Base-by-base conservation (phyloP, 2,113 vertebrate species). In the Romanogobio albipinnatus region DNA sequence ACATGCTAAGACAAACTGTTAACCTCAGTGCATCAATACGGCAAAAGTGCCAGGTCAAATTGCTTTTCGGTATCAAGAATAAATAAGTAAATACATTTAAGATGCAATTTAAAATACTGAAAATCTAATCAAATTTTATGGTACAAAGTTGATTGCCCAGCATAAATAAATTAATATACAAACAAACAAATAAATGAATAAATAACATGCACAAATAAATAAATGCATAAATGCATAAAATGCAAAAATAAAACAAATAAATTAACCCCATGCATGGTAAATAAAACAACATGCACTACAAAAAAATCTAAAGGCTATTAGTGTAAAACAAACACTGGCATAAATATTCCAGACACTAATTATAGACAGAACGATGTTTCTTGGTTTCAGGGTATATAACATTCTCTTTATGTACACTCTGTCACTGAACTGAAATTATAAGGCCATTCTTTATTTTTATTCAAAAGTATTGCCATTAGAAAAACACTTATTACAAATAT, bases 281-380 rank as follows among this genome's bases (percentile, higher is more conserved):
- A 61, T 11, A n/a, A 47, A 11, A 58, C 17, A 58, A n/a, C 33
- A 78, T 1, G 2, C 19, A 78, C 19, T 78, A 15, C 9, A 78
- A 59, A 78, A 22, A 43, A 29, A 61, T 78, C 36, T 78, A 36
- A 61, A 26, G 76, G 56, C 11, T 61, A 61, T 78, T 36, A 78
- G 39, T 74, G 11, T 45, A 39, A n/a, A 43, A 78, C 19, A 78
- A 78, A 43, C 53, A 39, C 17, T 36, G 29, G 75, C 29, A 78
- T 78, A 78, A 78, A 78, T 78, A 77, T 43, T 59, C 76, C 53
- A 77, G 76, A 78, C 76, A 43, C 33, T 39, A 77, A 59, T 78
- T 78, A 77, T 77, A 58, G 19, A 61, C 33, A 61, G 36, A 61
- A 78, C 33, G 1, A 59, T 78, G 11, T 43, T 36, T 76, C 33